Evolutionary conservation across 2,888 invertebrate genomes (phyloP).

Genomic region (Drosophila demipolita): DNA sequence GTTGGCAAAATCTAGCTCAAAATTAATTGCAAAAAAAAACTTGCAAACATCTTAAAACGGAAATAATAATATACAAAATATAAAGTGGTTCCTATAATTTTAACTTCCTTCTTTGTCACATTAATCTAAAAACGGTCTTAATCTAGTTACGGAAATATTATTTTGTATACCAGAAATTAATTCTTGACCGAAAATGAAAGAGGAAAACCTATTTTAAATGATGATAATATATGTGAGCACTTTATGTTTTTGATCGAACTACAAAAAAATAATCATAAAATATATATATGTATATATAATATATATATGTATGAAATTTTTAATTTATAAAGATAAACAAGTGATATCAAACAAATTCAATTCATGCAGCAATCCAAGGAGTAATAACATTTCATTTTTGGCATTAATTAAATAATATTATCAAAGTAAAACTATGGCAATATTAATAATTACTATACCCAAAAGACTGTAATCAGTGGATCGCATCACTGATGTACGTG

Average conservation of each 20-base stretch:
- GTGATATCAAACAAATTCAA: background rate
- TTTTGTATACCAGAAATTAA: background rate
- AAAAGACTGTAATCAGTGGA: slow-evolving; percentile 33
- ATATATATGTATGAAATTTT: background rate
- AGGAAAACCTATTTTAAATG: background rate
- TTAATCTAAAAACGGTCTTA: background rate
- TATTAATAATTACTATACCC: slow-evolving; percentile 7
- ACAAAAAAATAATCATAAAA: background rate
- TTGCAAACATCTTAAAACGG: background rate
- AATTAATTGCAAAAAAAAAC: background rate
- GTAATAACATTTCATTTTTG: slow-evolving; percentile 1
- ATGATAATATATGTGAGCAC: background rate
- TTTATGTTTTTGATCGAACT: background rate
- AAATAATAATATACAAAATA: background rate
- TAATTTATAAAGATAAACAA: background rate
- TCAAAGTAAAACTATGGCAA: slow-evolving; percentile 12
- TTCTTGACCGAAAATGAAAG: background rate
- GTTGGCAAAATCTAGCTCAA: background rate
- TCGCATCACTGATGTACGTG: slow-evolving; percentile 46
- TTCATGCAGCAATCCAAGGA: background rate
- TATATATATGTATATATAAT: too few species aligned
- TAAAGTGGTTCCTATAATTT: background rate
- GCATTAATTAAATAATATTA: slow-evolving; percentile 36
- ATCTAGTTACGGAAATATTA: background rate
- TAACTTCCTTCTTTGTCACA: background rate